phyloP scores from a whole-genome alignment of 2,797 vertebrate genomes.

The Trematomus bernacchii region DNA sequence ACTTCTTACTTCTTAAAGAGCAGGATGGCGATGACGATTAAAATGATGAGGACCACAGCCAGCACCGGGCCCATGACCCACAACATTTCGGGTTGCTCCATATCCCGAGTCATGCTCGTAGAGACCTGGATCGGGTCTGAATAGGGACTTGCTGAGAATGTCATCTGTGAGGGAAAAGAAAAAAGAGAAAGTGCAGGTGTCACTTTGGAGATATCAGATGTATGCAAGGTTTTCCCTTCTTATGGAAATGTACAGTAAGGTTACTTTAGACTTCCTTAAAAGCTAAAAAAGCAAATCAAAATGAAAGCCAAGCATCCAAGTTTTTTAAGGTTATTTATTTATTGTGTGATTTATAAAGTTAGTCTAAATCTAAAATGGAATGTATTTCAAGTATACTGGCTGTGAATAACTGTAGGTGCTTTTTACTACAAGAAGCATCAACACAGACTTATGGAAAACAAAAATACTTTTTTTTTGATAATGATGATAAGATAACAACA shows the following conservation, averaged over 20 bases:
- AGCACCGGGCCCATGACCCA: constrained; percentile 98
- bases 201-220: background rate
- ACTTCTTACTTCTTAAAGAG: constrained; percentile 96
- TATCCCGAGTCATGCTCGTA: constrained; percentile 77
- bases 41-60: constrained; percentile 96
- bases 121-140: constrained; percentile 91
- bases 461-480: background rate
- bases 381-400: background rate
- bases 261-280: background rate
- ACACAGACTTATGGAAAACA: background rate
- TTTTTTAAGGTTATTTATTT: too few relatives aligned
- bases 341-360: background rate
- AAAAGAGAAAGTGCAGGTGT: constrained; percentile 15
- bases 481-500: background rate
- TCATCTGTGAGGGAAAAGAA: constrained; percentile 85
- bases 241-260: background rate
- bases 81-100: constrained; percentile 96
- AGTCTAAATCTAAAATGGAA: constrained; percentile 6
- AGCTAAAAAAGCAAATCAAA: background rate
- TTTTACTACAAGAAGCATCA: background rate
- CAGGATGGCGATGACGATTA: constrained; percentile 97
- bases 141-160: constrained; percentile 95
- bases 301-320: background rate
- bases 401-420: background rate
- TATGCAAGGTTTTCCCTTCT: constrained; percentile 1